Base-by-base conservation (phyloP, 2,888 invertebrate species). In the Pseudolycoriella hygida region DNA sequence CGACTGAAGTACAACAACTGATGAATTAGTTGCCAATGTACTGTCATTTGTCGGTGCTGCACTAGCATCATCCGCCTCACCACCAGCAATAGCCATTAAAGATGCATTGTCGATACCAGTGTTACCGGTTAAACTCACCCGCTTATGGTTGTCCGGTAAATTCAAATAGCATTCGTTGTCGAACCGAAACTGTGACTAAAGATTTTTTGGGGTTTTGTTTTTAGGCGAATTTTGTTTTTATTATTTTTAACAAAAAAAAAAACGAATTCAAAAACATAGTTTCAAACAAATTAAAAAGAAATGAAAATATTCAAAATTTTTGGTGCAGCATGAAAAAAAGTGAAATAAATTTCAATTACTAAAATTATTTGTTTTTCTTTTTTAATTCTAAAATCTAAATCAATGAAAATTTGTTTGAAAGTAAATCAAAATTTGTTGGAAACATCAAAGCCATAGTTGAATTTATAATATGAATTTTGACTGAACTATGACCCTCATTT, bases 101-200 rank as follows among this genome's bases (percentile, higher is more conserved):
- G 67, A 66, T 59, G 57, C 55, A 54, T 55, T 56, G 60, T 68
- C 68, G 37, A 25, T 38, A 19, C 39, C 47, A 51, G 44, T 48
- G 50, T 50, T 43, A 51, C 52, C 49, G 49, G 50, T 43, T 50
- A 52, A 70, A 85, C 86, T 87, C 84, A 93, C 94, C 88, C 90
- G 80, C 79, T 89, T 90, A 73, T 94, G 92, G 73, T 92, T 92
- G 73, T 96, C 96, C 69, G 92, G 90, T 64, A 96, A 79, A 73
- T 86, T 89, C 71, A 90, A 77, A 74, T 89, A 87, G 75, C 92
- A 94, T 77, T 97, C 98, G 74, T 94, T 96, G 76, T 97, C 97
- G 74, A 97, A 97, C 67, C 96, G 85, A 76, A 97, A 98, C 72
- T 97, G 96, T 75, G 94, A 94, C 93, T 97, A 80, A 60, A 65